phyloP scores from a whole-genome alignment of 1,140 invertebrate genomes.

The Hyles vespertilio region DNA sequence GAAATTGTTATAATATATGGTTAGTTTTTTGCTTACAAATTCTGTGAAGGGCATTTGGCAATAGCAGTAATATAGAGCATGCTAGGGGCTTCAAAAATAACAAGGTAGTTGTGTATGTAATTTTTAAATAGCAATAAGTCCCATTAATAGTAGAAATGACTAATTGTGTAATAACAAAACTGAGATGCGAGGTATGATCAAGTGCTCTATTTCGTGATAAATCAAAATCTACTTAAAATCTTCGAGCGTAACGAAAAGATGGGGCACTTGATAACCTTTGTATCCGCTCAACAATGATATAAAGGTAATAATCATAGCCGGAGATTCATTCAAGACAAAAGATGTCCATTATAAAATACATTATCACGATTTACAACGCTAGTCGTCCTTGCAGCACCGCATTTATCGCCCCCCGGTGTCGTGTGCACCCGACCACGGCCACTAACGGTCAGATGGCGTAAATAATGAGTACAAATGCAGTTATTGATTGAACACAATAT shows the following conservation, averaged over 20 bases:
- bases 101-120: too few relatives aligned
- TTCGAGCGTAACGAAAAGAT: neutral
- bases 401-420: constrained; percentile 7
- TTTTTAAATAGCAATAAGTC: too few relatives aligned
- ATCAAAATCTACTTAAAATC: neutral
- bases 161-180: too few relatives aligned
- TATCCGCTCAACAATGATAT: neutral
- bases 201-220: neutral
- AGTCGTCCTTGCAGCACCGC: constrained; percentile 5
- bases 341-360: neutral
- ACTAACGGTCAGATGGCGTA: constrained; percentile 12
- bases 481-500: constrained; percentile 14
- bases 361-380: neutral
- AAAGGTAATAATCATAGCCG: neutral
- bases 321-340: neutral
- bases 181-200: too few relatives aligned
- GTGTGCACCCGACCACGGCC: constrained; percentile 7
- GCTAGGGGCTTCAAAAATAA: too few relatives aligned
- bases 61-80: too few relatives aligned
- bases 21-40: too few relatives aligned
- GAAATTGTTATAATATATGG: too few relatives aligned
- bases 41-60: too few relatives aligned
- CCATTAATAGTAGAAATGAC: too few relatives aligned
- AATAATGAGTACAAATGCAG: constrained; percentile 14
- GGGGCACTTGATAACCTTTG: neutral